Conservation (phyloP, 2,113 vertebrate genomes). For the Quiscalus mexicanus region DNA sequence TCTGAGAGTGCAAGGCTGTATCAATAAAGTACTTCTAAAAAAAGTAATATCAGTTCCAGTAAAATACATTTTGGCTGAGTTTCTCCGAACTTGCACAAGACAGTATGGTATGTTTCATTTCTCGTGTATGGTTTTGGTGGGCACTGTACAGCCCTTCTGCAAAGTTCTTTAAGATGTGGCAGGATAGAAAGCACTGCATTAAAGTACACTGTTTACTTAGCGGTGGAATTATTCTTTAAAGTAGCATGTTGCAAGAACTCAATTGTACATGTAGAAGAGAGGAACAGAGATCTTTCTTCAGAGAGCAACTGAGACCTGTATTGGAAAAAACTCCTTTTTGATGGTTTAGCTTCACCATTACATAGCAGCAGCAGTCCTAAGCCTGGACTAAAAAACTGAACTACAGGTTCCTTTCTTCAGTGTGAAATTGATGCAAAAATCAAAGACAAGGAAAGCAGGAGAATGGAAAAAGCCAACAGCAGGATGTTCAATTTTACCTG, state of each 20-base stretch:
- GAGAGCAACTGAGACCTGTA: neutral
- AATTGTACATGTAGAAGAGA: neutral
- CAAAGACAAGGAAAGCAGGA: neutral
- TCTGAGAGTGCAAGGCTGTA: neutral
- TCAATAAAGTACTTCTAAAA: neutral
- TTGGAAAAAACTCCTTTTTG: neutral
- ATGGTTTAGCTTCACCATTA: neutral
- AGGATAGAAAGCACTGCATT: neutral
- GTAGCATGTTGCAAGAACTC: neutral
- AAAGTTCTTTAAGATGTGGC: neutral
- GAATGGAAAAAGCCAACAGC: neutral
- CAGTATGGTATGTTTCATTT: neutral
- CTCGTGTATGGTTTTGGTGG: neutral
- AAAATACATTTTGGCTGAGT: neutral
- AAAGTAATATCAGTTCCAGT: neutral
- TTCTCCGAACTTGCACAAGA: neutral
- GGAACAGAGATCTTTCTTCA: neutral
- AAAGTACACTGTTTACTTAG: neutral
- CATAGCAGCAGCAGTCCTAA: neutral
- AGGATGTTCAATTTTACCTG: neutral
- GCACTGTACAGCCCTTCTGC: neutral
- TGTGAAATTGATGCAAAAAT: neutral
- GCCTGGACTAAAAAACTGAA: neutral
- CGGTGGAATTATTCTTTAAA: neutral
- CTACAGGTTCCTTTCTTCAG: neutral